Percentiles rank a stretch among this genome's conserved stretches.
Evolutionary conservation across 2,797 vertebrate species (phyloP).

Genomic region (Aphelocoma californica): DNA sequence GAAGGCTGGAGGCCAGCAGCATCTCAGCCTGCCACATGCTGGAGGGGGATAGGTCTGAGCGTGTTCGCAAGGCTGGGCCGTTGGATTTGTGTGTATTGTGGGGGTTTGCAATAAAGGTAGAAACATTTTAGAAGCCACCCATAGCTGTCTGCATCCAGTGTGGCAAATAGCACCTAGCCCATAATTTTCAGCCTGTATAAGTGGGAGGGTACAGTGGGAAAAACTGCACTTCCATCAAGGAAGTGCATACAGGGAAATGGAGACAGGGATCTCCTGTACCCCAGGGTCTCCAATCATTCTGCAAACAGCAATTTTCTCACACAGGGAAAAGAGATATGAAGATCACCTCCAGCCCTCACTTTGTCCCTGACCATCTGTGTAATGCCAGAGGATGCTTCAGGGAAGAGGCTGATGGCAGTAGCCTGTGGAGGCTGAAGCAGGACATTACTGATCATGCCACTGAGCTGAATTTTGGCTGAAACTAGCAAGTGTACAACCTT

Average conservation of each 20-base stretch:
- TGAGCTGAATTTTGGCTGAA: neutral
- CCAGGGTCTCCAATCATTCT: neutral
- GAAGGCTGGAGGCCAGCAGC: neutral
- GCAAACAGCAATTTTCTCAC: neutral
- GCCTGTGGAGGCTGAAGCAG: neutral
- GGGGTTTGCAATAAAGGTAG: neutral
- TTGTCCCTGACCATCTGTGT: neutral
- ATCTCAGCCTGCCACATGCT: neutral
- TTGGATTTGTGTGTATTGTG: neutral
- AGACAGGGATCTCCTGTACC: neutral
- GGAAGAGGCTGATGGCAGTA: neutral
- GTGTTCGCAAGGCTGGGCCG: accelerated
- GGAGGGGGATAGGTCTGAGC: neutral
- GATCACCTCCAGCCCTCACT: neutral
- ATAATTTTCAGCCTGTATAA: neutral
- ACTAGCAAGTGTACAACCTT: neutral
- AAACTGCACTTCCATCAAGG: neutral
- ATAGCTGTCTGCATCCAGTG: neutral
- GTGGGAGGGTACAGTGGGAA: neutral
- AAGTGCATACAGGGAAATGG: neutral
- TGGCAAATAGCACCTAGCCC: neutral
- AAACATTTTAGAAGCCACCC: neutral
- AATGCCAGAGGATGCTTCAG: neutral
- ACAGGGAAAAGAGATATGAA: neutral
- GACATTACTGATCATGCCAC: neutral